Evolutionary conservation across 2,888 invertebrate genomes (phyloP).

Genomic region (Brachynemurus nebulosus): DNA sequence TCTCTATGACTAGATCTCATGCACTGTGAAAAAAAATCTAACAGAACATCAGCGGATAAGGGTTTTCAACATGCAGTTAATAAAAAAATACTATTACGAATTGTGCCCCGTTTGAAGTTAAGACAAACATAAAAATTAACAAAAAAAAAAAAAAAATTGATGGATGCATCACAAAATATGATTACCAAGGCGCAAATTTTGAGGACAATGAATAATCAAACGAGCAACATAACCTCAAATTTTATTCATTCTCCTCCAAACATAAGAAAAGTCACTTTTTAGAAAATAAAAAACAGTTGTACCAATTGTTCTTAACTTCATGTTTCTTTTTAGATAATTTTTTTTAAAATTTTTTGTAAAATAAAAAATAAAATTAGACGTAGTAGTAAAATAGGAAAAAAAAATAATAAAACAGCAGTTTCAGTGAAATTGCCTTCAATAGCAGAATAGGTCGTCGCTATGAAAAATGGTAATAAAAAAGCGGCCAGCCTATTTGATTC

Average conservation of each 20-base stretch:
- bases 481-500: conserved; percentile 28
- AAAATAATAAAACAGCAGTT: conserved; percentile 6
- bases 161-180: too few relatives aligned
- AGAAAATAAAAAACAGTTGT: conserved; percentile 1
- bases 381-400: not conserved
- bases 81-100: too few relatives aligned
- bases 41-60: conserved; percentile 8
- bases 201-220: too few relatives aligned
- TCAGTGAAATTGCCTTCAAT: conserved; percentile 18
- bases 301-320: conserved; percentile 1
- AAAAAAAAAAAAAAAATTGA: conserved; percentile 17
- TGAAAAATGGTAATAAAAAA: conserved; percentile 23
- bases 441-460: conserved; percentile 36
- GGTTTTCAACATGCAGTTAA: not conserved
- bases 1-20: too few relatives aligned
- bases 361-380: not conserved
- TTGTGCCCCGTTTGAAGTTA: conserved; percentile 13
- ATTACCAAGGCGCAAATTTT: too few relatives aligned
- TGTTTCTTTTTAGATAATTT: conserved; percentile 5
- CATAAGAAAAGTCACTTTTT: too few relatives aligned
- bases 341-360: conserved; percentile 3
- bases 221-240: too few relatives aligned
- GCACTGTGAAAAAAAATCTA: conserved; percentile 21
- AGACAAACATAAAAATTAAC: conserved; percentile 28
- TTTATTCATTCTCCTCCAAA: too few relatives aligned